Evolutionary conservation across 2,797 vertebrate species (phyloP), one percentile per base, ranked within the genome.

Genomic region (Crocodylus rhombifer): DNA sequence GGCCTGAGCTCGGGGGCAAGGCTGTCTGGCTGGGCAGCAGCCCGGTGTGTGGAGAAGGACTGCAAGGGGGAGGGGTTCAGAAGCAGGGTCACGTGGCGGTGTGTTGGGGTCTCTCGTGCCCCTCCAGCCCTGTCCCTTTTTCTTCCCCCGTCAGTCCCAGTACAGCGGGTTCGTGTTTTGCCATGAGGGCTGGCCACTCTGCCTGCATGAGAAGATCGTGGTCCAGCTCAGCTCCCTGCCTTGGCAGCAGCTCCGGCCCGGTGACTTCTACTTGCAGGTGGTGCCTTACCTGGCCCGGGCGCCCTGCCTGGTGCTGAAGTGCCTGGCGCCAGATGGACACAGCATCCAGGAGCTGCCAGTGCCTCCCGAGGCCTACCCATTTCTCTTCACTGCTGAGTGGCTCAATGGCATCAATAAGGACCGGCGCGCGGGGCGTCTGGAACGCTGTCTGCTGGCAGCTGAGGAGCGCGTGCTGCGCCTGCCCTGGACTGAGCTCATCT

Each of bases 221-320:
- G 98, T 99, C 14, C 99, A 99, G 92, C 98, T 99, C 42, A 98
- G 99, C n/a, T 99, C 99, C 23, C 92, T 99, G 87, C 99, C 99
- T 94, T 99, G 99, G 99, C 98, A 99, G 97, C 98, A 98, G 75
- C 98, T 99, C 91, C 98, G 98, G 87, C 98, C 98, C 4, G 98
- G 98, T 23, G 99, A 99, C 97, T 99, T 99, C 98, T 99, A 99
- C 97, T 98, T 99, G 77, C 99, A 99, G 97, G 98, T 99, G 93
- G 99, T 99, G 77, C 99, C 99, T 86, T 99, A 99, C 86, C 98
- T 98, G 28, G 98, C 98, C 0, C 98, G 98, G 60, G 98, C 98
- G 82, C 99, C 99, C 14, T 98, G 98, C 5, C 97, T 99, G 94
- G 98, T 98, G 14, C 98, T 99, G 14, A 99, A 99, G 95, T 99